These are phyloP conservation scores for Microtus richardsoni DNA, from an alignment of 2,113 vertebrate species.

Conservation along the genomic window DNA sequence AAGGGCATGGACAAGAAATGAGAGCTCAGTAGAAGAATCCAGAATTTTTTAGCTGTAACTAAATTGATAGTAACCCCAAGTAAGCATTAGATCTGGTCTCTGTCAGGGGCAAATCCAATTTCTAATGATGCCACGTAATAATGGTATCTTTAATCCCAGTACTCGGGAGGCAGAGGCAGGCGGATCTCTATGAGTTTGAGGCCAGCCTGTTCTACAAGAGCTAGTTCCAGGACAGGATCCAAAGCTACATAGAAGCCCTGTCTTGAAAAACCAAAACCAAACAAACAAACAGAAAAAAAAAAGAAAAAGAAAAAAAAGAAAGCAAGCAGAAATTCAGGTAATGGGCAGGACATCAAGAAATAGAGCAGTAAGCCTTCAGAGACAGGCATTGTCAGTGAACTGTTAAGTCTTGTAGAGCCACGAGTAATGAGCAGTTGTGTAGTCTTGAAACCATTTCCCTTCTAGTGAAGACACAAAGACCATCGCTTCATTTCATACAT, in stretches of 20 bases:
- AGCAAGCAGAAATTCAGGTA: not conserved
- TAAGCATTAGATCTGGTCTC: not conserved
- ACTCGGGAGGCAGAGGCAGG: too few species aligned
- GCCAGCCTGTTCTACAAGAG: too few species aligned
- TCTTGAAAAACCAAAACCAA: too few species aligned
- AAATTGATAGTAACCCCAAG: not conserved
- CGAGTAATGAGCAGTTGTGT: not conserved
- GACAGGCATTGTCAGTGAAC: not conserved
- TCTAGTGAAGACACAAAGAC: not conserved
- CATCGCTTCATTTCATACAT: not conserved
- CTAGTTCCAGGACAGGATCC: too few species aligned
- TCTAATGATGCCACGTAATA: not conserved
- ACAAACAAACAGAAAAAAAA: too few species aligned
- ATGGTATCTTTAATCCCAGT: not conserved
- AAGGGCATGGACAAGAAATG: not conserved
- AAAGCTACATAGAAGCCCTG: too few species aligned
- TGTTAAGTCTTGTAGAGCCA: not conserved
- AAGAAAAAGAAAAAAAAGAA: too few species aligned
- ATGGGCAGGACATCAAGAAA: not conserved
- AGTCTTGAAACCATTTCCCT: slow-evolving; percentile 2
- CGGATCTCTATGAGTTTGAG: too few species aligned
- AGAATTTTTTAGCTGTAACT: not conserved
- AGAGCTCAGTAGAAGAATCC: not conserved
- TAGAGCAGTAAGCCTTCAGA: not conserved
- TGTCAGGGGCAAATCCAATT: not conserved